Evolutionary conservation across 1,140 invertebrate genomes (phyloP).

Genomic region (Hyles euphorbiae): DNA sequence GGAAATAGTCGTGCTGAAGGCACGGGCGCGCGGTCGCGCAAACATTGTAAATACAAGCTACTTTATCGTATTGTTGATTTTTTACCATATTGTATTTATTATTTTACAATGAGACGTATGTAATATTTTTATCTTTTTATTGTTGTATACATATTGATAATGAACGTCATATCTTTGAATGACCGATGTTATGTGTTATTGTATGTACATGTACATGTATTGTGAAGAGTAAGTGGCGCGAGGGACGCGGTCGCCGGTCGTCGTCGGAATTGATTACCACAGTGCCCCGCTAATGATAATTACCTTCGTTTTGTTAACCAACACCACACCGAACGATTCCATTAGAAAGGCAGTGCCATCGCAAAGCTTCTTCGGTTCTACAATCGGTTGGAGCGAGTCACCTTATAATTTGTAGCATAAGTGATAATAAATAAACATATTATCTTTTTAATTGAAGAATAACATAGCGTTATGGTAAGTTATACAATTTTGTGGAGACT

Average conservation of each 20-base stretch:
- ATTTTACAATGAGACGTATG: slow-evolving; percentile 44
- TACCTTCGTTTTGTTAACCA: too few species aligned
- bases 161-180: slow-evolving; percentile 59
- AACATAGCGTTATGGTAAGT: slow-evolving; percentile 57
- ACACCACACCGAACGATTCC: too few species aligned
- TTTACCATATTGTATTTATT: slow-evolving; percentile 56
- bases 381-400: too few species aligned
- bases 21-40: slow-evolving; percentile 33
- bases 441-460: slow-evolving; percentile 58
- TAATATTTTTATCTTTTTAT: slow-evolving; percentile 55
- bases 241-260: slow-evolving; percentile 35
- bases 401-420: slow-evolving; percentile 46
- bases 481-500: slow-evolving; percentile 69
- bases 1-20: slow-evolving; percentile 38
- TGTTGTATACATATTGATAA: slow-evolving; percentile 27
- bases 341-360: too few species aligned
- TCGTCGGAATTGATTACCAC: slow-evolving; percentile 54
- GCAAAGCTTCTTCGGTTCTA: too few species aligned
- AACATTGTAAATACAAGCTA: slow-evolving; percentile 56
- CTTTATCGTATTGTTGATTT: slow-evolving; percentile 62
- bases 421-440: slow-evolving; percentile 52
- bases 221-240: slow-evolving; percentile 3
- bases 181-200: slow-evolving; percentile 42
- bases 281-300: slow-evolving; percentile 1
- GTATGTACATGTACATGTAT: slow-evolving; percentile 9